These are phyloP conservation scores for Trichomalopsis sarcophagae DNA, from an alignment of 1,140 invertebrate genomes.

Conservation along the genomic window DNA sequence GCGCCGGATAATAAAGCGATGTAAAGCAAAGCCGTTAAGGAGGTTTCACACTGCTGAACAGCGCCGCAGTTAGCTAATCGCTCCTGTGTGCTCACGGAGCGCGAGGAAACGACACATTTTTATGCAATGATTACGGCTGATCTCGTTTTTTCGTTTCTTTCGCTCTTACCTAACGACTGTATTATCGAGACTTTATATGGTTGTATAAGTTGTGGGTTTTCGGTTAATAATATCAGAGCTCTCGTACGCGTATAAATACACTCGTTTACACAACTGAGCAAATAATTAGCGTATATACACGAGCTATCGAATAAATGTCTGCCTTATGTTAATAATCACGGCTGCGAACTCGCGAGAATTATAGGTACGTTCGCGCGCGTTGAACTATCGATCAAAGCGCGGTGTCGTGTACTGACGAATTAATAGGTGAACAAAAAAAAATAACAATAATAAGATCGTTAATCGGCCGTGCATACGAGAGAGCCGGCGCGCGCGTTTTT, in stretches of 20 bases:
- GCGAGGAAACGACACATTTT: not conserved
- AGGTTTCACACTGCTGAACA: constrained; percentile 30
- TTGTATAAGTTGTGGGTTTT: not conserved
- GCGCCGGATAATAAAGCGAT: constrained; percentile 29
- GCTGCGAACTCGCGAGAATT: too few species aligned
- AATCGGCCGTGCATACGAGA: too few species aligned
- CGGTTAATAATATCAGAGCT: not conserved
- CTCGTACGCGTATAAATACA: not conserved
- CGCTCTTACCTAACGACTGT: too few species aligned
- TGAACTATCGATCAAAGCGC: too few species aligned
- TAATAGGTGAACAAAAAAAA: too few species aligned
- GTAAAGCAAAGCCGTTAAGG: constrained; percentile 19
- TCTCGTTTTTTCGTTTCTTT: not conserved
- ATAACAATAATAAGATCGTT: too few species aligned
- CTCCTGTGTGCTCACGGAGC: not conserved
- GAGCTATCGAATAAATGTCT: not conserved
- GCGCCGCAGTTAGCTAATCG: constrained; percentile 27
- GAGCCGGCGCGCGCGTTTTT: too few species aligned
- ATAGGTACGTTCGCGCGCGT: too few species aligned
- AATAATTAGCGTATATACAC: not conserved
- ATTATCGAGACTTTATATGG: too few species aligned
- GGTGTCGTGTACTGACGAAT: too few species aligned
- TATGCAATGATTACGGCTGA: not conserved
- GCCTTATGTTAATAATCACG: too few species aligned
- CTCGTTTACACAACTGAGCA: not conserved